These are phyloP conservation scores for Pachyseris speciosa DNA, from an alignment of 64 coral and sea anemone genomes.

Conservation along the genomic window DNA sequence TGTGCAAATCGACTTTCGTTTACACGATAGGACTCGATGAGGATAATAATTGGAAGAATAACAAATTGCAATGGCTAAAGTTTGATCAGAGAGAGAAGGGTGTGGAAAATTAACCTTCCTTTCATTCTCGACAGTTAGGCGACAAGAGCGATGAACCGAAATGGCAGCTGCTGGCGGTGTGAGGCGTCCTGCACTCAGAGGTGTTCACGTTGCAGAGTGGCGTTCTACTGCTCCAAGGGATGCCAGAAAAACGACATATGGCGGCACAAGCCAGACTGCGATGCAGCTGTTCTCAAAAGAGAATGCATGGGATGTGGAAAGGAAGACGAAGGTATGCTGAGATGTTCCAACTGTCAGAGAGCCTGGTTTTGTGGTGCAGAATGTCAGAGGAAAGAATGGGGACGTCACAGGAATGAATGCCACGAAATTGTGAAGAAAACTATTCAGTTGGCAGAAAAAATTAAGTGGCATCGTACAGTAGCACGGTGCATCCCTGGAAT, in stretches of 20 bases:
- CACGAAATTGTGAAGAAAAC: neutral
- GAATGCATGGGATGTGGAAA: neutral
- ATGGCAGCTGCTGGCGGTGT: conserved; percentile 16
- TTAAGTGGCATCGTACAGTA: neutral
- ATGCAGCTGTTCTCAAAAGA: conserved; percentile 16
- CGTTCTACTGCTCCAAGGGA: conserved; percentile 24
- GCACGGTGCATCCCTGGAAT: neutral
- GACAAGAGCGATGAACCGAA: neutral
- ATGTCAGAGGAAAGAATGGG: conserved; percentile 16
- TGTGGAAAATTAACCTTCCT: no score
- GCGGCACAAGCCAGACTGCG: conserved; percentile 47
- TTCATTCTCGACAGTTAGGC: no score
- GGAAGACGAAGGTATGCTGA: conserved; percentile 9
- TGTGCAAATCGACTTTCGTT: no score
- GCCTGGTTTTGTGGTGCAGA: conserved; percentile 14
- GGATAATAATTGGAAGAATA: no score
- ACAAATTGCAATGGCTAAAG: no score
- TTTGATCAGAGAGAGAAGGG: no score
- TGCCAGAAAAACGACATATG: conserved; percentile 59
- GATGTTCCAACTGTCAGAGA: conserved; percentile 10
- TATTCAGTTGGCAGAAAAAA: neutral
- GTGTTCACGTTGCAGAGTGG: conserved; percentile 37
- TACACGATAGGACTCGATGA: no score
- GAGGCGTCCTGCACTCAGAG: neutral
- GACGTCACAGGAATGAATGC: neutral